Evolutionary conservation across 2,888 invertebrate genomes (phyloP), one percentile per base, ranked within the genome.

Genomic region (Lithophane socia): DNA sequence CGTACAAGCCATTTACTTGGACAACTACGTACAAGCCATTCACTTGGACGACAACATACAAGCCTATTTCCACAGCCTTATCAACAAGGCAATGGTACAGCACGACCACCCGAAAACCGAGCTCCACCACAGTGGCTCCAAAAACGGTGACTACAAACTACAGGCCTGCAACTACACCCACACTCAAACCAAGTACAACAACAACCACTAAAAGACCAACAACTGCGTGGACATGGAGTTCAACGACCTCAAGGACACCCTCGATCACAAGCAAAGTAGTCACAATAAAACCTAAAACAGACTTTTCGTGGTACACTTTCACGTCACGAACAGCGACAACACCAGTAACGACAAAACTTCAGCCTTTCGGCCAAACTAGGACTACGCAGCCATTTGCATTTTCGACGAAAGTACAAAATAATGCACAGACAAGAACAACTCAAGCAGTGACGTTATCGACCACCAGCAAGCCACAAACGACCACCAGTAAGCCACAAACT

Each of bases 401-500:
- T n/a, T 21, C 63, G 1, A 60, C 79, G 1, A 79, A 60, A 60
- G 24, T 21, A 21, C 68, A 47, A 54, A 82, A 49, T 61, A 66
- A n/a, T 24, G n/a, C 69, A 1, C 58, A 58, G 8, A 61, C 37
- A n/a, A 54, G 24, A 24, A 73, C 74, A 3, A 74, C 71, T 9
- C 56, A 61, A 5, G 24, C 80, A 29, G 64, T 52, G 37, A 24
- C 37, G 5, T 63, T 42, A 18, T 68, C 71, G 12, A 69, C 71
- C n/a, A 73, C 74, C 2, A 47, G 47, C 2, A 76, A 73, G 52
- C 47, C 61, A 64, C 65, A 54, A 63, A 66, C 83, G 2, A 83
- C 75, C 7, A 84, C 84, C 74, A 66, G 24, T 18, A 85, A 81
- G 42, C 77, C 86, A 13, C 82, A 88, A 89, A 66, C 82, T 1